A percentile compares a stretch with the other conserved stretches of the same genome.
phyloP scores from a whole-genome alignment of 2,888 invertebrate genomes.

The Portevinia maculata region DNA sequence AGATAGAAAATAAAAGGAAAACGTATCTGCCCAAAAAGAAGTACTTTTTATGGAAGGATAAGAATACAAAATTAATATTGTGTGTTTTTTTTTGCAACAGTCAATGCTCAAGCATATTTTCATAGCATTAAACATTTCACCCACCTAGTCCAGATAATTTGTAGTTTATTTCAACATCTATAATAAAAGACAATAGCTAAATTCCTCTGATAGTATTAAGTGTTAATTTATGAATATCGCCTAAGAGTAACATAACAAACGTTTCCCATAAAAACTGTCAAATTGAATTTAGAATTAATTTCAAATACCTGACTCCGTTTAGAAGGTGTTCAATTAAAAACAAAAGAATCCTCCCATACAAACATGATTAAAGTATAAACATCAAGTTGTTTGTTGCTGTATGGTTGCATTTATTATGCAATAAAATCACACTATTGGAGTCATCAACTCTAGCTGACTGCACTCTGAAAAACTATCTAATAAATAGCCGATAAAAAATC shows the following conservation, averaged over 20 bases:
- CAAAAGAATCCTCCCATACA: constrained; percentile 4
- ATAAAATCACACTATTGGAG: constrained; percentile 53
- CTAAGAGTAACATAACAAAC: background rate
- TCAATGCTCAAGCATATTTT: no score
- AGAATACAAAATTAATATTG: no score
- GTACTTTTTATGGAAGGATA: no score
- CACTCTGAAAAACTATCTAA: constrained; percentile 25
- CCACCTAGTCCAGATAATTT: no score
- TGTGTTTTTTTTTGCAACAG: no score
- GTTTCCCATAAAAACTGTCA: constrained; percentile 5
- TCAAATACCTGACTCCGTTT: constrained; percentile 20
- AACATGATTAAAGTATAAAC: constrained; percentile 25
- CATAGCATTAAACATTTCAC: no score
- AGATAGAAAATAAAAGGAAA: no score
- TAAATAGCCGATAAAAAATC: constrained; percentile 47
- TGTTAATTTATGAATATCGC: background rate
- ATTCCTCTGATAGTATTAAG: background rate
- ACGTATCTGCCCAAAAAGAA: no score
- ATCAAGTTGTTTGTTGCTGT: constrained; percentile 56
- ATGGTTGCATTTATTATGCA: constrained; percentile 58
- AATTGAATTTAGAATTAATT: constrained; percentile 5
- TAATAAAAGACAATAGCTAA: no score
- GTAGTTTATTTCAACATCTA: no score
- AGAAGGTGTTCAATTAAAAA: constrained; percentile 42
- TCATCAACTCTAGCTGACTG: constrained; percentile 50